Conservation (phyloP, 2,888 invertebrate species). For the Escarpia spicata region DNA sequence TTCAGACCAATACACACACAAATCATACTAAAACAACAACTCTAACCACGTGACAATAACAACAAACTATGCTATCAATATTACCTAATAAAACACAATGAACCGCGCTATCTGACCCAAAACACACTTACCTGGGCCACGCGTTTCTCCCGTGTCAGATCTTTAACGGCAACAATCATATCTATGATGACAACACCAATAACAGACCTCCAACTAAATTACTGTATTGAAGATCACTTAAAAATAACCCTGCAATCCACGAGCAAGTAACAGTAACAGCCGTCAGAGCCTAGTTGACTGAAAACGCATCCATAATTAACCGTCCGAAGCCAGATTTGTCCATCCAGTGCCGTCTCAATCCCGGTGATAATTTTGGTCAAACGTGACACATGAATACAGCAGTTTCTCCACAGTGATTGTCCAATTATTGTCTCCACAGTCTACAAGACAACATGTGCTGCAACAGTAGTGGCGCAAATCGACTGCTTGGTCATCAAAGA, state of each 20-base stretch:
- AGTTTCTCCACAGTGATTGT: not conserved
- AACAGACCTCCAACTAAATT: not conserved
- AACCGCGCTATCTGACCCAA: not conserved
- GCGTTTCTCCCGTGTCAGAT: not conserved
- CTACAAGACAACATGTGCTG: not conserved
- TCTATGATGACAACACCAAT: not conserved
- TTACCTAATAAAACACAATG: not conserved
- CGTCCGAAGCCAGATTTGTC: not conserved
- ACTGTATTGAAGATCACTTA: not conserved
- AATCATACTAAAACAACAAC: not conserved
- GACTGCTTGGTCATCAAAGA: too few relatives aligned
- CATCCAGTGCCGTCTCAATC: not conserved
- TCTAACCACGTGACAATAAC: not conserved
- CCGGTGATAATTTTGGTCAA: not conserved
- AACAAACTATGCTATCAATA: not conserved
- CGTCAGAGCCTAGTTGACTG: not conserved
- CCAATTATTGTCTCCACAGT: not conserved
- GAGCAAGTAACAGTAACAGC: not conserved
- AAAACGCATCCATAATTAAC: not conserved
- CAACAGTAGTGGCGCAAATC: not conserved
- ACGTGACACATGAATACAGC: not conserved
- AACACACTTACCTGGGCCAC: not conserved
- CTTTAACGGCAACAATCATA: not conserved
- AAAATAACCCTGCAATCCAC: not conserved
- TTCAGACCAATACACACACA: too few relatives aligned